Evolutionary conservation across 2,797 vertebrate genomes (phyloP), one percentile per base, ranked within the genome.

Genomic region (Buphagus erythrorhynchus): DNA sequence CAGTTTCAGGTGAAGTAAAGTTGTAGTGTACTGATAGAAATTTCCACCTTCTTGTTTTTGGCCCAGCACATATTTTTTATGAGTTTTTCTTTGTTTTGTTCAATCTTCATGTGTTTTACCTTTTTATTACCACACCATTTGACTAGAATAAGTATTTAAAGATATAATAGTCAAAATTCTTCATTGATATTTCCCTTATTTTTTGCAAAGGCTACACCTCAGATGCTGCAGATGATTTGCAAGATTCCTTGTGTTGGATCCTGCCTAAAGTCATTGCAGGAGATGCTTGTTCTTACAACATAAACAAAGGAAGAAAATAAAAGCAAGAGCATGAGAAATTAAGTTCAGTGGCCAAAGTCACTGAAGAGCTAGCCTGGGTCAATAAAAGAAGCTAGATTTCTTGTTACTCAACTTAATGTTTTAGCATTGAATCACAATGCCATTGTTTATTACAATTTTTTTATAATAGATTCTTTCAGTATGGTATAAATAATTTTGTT

Each of bases 41-140:
- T 46, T 25, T 67, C 31, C 67, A 19, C 6, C 1, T 75, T 55
- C 15, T 88, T 75, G 6, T 48, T 59, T 29, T 25, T 52, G 45
- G 9, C 14, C 5, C 13, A 42, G 16, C 6, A 78, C 40, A 33
- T 2, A 3, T 8, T 13, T 54, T 54, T 16, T 1, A 10, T 2
- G 3, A 18, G 7, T 52, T 80, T 14, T 57, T 19, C 10, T 58
- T 71, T 36, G 4, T 13, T 82, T 67, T 22, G 2, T 40, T 75
- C 5, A 48, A 36, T 79, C 9, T 43, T 55, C 62, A 52, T 20
- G 4, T 65, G 7, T 38, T 62, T 49, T 3, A 43, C 1, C 1
- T 38, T 90, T 54, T 81, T 58, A 25, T 35, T 35, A 33, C 35
- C 48, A 66, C 4, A 42, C 1, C 5, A 29, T 28, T 29, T 88